Conservation (phyloP, 2,888 invertebrate species). For the Teleogryllus oceanicus region DNA sequence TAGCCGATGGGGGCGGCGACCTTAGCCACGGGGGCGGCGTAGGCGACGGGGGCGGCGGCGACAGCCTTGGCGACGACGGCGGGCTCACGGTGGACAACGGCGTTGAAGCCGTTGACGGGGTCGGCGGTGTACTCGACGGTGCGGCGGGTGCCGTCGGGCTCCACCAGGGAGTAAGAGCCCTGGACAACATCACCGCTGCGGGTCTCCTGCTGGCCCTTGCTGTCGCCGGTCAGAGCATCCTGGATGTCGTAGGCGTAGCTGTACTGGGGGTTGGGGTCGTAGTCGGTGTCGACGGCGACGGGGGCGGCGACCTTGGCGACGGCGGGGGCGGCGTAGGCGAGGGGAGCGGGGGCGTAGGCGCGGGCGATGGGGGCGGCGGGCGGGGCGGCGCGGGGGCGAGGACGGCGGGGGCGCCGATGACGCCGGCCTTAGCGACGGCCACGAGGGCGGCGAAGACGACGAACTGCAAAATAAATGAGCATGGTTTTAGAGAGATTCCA, state of each 20-base stretch:
- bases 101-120: slow-evolving; percentile 29
- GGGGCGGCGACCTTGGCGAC: slow-evolving; percentile 9
- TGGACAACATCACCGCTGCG: slow-evolving; percentile 27
- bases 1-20: not conserved
- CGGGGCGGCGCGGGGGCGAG: not conserved
- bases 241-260: slow-evolving; percentile 29
- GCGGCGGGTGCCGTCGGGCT: slow-evolving; percentile 25
- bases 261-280: slow-evolving; percentile 31
- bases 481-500: not conserved
- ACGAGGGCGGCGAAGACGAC: slow-evolving; percentile 38
- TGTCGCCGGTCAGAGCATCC: slow-evolving; percentile 31
- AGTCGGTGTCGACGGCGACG: slow-evolving; percentile 10
- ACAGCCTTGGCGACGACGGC: slow-evolving; percentile 18
- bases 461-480: slow-evolving; percentile 31
- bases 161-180: slow-evolving; percentile 26
- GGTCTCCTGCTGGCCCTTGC: slow-evolving; percentile 30
- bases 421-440: slow-evolving; percentile 35
- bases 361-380: not conserved
- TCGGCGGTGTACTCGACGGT: slow-evolving; percentile 26
- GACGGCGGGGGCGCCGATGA: slow-evolving; percentile 26
- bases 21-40: slow-evolving; percentile 24
- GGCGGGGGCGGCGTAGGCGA: not conserved
- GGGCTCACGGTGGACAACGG: slow-evolving; percentile 18
- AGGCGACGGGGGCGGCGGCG: not conserved
- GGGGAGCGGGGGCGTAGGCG: not conserved